Conservation (phyloP, 2,113 vertebrate species). For the Xiphophorus maculatus region DNA sequence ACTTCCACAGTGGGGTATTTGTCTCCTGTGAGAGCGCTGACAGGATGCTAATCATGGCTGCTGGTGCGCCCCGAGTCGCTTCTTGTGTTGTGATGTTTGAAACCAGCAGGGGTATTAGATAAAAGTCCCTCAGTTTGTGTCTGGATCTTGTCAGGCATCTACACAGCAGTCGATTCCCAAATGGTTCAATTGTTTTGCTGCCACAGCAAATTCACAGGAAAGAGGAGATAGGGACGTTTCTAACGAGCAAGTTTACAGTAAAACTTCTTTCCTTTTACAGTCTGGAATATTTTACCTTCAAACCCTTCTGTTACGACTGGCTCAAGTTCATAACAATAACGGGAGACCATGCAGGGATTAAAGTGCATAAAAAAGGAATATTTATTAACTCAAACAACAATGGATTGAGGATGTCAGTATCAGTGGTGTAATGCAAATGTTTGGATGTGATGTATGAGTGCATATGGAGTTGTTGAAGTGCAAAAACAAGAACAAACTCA, state of each 20-base stretch:
- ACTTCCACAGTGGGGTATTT: constrained; percentile 11
- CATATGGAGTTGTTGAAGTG: too few relatives aligned
- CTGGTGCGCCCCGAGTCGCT: neutral
- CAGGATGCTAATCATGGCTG: constrained; percentile 28
- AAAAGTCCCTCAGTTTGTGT: neutral
- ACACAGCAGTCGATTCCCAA: neutral
- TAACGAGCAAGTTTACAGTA: neutral
- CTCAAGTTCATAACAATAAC: too few relatives aligned
- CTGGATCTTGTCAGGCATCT: neutral
- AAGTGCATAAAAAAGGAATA: too few relatives aligned
- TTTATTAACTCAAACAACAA: too few relatives aligned
- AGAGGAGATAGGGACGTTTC: neutral
- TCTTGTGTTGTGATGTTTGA: neutral
- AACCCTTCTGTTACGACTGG: too few relatives aligned
- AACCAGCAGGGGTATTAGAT: neutral
- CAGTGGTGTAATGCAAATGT: too few relatives aligned
- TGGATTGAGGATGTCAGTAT: too few relatives aligned
- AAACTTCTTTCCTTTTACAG: neutral
- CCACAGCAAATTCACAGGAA: neutral
- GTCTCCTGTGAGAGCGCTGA: constrained; percentile 19
- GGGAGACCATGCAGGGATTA: too few relatives aligned
- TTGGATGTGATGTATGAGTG: too few relatives aligned
- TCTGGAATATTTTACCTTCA: too few relatives aligned
- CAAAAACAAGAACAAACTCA: too few relatives aligned
- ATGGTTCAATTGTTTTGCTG: neutral